Percentiles rank a stretch among this genome's conserved stretches.
These are phyloP conservation scores for Gastrophysa polygoni DNA, from an alignment of 2,888 invertebrate genomes.

Conservation along the genomic window DNA sequence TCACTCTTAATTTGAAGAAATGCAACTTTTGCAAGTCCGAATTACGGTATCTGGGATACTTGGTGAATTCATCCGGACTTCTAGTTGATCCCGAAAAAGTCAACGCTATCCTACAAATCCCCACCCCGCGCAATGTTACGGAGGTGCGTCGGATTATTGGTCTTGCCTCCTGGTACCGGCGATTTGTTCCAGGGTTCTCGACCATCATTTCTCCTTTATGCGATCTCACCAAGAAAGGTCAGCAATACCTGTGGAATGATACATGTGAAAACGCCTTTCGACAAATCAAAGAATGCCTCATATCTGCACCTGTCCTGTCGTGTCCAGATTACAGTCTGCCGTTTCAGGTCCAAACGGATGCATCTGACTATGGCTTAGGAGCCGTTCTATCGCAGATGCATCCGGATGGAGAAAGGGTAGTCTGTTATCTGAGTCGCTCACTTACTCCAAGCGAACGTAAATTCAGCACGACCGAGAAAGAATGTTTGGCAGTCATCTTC, in stretches of 20 bases:
- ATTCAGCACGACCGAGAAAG: too few relatives aligned
- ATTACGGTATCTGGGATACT: too few relatives aligned
- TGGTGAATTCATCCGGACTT: neutral
- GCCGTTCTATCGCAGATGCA: neutral
- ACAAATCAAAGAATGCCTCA: neutral
- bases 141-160: constrained; percentile 8
- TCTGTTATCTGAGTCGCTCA: neutral
- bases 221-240: neutral
- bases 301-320: neutral
- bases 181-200: neutral
- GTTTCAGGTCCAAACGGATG: neutral
- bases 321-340: neutral
- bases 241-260: neutral
- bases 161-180: too few relatives aligned
- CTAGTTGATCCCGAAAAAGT: neutral
- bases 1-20: too few relatives aligned
- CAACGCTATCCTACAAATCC: neutral
- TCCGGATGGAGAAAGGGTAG: neutral
- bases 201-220: neutral
- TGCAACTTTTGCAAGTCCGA: too few relatives aligned
- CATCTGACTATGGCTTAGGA: too few relatives aligned
- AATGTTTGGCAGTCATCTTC: too few relatives aligned
- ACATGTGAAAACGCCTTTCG: neutral
- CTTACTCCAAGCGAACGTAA: neutral
- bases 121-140: neutral